phyloP scores from a whole-genome alignment of 2,888 invertebrate genomes.

The Eutolmus rufibarbis region DNA sequence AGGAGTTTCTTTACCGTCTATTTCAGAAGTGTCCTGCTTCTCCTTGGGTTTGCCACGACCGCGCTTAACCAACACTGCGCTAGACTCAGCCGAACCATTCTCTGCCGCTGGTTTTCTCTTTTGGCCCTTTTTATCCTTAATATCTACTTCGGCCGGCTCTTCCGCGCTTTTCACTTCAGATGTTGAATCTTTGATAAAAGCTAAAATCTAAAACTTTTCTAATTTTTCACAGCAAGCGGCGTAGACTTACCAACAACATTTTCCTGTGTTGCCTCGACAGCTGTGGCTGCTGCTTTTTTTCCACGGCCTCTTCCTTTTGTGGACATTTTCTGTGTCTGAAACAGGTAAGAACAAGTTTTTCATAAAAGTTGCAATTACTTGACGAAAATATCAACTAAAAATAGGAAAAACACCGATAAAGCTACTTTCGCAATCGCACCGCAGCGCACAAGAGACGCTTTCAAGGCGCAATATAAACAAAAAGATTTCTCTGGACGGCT shows the following conservation, averaged over 20 bases:
- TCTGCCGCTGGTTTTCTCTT: neutral
- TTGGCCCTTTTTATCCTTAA: neutral
- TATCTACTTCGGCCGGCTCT: neutral
- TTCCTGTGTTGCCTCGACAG: slow-evolving; percentile 2
- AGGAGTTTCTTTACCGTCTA: neutral
- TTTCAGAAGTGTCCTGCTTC: neutral
- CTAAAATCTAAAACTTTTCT: neutral
- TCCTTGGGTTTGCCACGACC: neutral
- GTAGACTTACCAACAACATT: neutral
- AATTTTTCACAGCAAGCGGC: neutral
- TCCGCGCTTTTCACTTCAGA: neutral
- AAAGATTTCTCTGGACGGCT: neutral
- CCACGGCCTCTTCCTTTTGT: slow-evolving; percentile 24
- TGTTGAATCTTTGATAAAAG: slow-evolving; percentile 1
- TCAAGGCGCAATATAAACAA: neutral
- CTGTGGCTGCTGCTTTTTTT: slow-evolving; percentile 9
- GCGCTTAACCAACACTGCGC: neutral
- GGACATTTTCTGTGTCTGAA: neutral
- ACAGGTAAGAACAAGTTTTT: neutral
- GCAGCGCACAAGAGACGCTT: neutral
- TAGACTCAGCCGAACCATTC: slow-evolving; percentile 10
- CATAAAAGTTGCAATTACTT: neutral
- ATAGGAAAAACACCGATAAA: neutral
- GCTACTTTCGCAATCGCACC: neutral
- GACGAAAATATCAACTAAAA: neutral